Percentiles rank a stretch among this genome's conserved stretches.
These are phyloP conservation scores for Dasysyrphus albostriatus DNA, from an alignment of 2,888 invertebrate genomes.

Conservation along the genomic window DNA sequence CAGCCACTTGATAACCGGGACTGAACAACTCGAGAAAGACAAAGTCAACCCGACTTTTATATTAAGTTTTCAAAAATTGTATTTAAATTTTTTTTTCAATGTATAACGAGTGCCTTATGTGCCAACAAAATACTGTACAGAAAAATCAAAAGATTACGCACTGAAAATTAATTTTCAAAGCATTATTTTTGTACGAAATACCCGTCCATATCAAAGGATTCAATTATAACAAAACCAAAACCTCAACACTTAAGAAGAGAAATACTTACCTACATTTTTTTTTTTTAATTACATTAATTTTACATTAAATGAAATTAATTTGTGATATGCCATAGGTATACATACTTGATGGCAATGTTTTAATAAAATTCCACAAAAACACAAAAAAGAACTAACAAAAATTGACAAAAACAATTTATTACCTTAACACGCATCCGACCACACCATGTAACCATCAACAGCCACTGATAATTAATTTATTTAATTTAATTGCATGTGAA, in stretches of 20 bases:
- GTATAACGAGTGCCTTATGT: too few species aligned
- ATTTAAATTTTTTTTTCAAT: too few species aligned
- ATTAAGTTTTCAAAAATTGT: too few species aligned
- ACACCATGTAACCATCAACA: slow-evolving; percentile 33
- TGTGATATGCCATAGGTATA: background rate
- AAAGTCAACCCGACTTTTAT: too few species aligned
- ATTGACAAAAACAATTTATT: slow-evolving; percentile 45
- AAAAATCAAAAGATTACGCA: background rate
- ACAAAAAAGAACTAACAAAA: slow-evolving; percentile 5
- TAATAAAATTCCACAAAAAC: background rate
- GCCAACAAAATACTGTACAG: too few species aligned
- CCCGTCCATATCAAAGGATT: background rate
- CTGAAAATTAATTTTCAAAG: background rate
- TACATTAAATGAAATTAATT: background rate
- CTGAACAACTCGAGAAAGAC: too few species aligned
- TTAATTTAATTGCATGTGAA: slow-evolving; percentile 49
- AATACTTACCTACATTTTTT: background rate
- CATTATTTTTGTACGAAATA: too few species aligned
- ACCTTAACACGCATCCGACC: slow-evolving; percentile 21
- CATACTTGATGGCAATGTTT: background rate
- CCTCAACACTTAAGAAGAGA: background rate
- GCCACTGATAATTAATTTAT: slow-evolving; percentile 43
- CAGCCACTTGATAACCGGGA: too few species aligned
- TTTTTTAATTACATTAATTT: background rate
- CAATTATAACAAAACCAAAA: background rate